Percentiles rank a stretch among this genome's conserved stretches.
These are phyloP conservation scores for Pteropus alecto DNA, from an alignment of 2,113 vertebrate species.

Conservation along the genomic window DNA sequence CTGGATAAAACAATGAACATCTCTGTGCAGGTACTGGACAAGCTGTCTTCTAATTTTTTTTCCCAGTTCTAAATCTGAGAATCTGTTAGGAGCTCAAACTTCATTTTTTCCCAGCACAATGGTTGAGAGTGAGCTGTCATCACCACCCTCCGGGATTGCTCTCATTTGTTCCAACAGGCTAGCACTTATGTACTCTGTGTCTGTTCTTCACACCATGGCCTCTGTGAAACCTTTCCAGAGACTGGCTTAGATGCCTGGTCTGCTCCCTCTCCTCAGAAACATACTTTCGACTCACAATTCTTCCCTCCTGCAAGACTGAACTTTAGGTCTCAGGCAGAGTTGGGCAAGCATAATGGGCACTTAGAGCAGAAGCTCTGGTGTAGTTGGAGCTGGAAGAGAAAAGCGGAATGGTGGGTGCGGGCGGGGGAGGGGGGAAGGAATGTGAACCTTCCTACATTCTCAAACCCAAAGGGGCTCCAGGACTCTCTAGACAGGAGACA, in stretches of 20 bases:
- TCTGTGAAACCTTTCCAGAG: slow-evolving; percentile 54
- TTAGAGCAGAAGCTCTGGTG: not conserved
- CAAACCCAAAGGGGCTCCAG: not conserved
- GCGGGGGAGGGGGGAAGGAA: not conserved
- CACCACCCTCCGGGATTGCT: slow-evolving; percentile 36
- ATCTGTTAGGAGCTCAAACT: slow-evolving; percentile 26
- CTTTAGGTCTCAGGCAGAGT: slow-evolving; percentile 15
- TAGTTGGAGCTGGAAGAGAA: not conserved
- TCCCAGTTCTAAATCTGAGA: slow-evolving; percentile 21
- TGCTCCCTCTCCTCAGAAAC: slow-evolving; percentile 45
- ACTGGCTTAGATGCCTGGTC: slow-evolving; percentile 38
- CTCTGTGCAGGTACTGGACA: not conserved
- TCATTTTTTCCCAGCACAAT: not conserved
- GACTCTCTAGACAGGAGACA: not conserved
- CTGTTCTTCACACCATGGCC: slow-evolving; percentile 36
- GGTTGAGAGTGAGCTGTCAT: slow-evolving; percentile 43
- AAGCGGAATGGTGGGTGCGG: not conserved
- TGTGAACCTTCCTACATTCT: not conserved
- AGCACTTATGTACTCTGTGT: slow-evolving; percentile 35
- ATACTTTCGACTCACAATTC: not conserved
- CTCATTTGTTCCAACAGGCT: slow-evolving; percentile 59
- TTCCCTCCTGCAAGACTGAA: slow-evolving; percentile 31
- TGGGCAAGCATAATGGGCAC: not conserved
- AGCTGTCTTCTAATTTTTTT: not conserved
- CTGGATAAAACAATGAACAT: not conserved